Conservation (phyloP, 2,888 invertebrate species). For the Brachylomia viminalis region DNA sequence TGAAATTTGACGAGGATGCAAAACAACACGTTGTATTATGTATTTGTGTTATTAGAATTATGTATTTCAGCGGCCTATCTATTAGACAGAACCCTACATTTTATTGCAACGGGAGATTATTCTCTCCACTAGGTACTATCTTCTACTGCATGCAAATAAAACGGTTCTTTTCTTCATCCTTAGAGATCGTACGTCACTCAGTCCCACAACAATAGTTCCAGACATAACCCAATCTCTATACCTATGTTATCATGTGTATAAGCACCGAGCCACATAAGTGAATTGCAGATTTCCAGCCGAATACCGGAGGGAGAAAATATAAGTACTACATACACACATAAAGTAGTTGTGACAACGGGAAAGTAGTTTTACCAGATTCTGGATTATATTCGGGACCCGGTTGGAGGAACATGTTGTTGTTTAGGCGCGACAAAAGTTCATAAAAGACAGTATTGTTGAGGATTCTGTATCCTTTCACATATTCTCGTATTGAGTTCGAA, state of each 20-base stretch:
- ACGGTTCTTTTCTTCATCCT: not conserved
- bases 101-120: not conserved
- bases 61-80: not conserved
- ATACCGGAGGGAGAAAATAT: conserved; percentile 24
- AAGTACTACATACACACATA: conserved; percentile 24
- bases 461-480: not conserved
- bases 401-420: conserved; percentile 17
- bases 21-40: too few relatives aligned
- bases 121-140: too few relatives aligned
- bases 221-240: not conserved
- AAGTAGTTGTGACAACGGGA: conserved; percentile 23
- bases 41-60: too few relatives aligned
- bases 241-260: conserved; percentile 37
- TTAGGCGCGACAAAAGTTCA: conserved; percentile 10
- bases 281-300: conserved; percentile 11
- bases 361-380: conserved; percentile 34
- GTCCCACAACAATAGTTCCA: not conserved
- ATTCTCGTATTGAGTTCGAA: not conserved
- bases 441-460: not conserved
- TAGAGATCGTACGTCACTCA: not conserved
- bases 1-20: too few relatives aligned
- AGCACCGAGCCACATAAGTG: conserved; percentile 16
- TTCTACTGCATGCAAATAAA: not conserved
- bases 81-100: not conserved
- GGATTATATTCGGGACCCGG: conserved; percentile 15